Conservation (phyloP, 2,113 vertebrate genomes). For the Alaudala cheleensis region DNA sequence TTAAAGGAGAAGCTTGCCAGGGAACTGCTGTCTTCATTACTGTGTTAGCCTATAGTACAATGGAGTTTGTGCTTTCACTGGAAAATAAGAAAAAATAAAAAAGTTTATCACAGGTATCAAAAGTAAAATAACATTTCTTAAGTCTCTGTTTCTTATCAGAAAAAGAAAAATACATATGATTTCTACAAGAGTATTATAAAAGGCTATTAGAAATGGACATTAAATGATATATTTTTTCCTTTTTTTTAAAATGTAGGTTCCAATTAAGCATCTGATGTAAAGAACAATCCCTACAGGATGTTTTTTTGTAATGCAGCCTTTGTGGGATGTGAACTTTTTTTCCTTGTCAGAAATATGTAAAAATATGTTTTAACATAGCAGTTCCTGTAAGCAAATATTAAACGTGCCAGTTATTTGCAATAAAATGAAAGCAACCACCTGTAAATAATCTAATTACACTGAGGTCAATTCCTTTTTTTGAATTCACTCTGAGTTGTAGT, state of each 20-base stretch:
- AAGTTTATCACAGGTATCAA: background rate
- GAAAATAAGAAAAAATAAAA: background rate
- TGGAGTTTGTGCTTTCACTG: background rate
- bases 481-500: background rate
- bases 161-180: background rate
- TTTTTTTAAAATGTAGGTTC: background rate
- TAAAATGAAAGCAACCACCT: background rate
- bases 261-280: background rate
- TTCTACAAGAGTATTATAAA: background rate
- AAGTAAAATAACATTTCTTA: background rate
- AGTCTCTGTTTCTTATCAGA: background rate
- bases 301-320: background rate
- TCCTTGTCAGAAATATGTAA: background rate
- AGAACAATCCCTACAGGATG: background rate
- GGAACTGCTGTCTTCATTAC: background rate
- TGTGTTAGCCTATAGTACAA: background rate
- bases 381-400: background rate
- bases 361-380: background rate
- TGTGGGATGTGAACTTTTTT: background rate
- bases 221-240: background rate
- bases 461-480: background rate
- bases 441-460: background rate
- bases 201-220: background rate
- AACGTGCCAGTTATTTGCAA: background rate
- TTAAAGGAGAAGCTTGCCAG: background rate